These are phyloP conservation scores for Suricata suricatta DNA, from an alignment of 2,113 vertebrate genomes.

Conservation along the genomic window DNA sequence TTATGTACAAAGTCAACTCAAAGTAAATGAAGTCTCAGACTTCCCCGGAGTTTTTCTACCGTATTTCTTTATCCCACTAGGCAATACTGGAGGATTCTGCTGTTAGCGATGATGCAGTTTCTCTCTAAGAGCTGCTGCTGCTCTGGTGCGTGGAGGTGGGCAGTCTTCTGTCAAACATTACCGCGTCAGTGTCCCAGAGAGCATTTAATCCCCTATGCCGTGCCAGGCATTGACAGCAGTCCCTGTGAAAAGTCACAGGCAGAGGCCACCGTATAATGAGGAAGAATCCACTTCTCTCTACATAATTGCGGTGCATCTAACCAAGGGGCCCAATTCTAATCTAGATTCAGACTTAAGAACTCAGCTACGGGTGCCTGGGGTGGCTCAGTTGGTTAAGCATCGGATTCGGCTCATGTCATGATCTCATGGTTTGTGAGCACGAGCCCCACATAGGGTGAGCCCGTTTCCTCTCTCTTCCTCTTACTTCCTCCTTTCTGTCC, in stretches of 20 bases:
- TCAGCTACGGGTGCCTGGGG: no score
- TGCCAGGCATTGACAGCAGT: neutral
- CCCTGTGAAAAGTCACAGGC: neutral
- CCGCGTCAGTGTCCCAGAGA: no score
- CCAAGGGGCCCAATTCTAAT: neutral
- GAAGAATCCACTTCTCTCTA: neutral
- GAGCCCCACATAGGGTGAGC: no score
- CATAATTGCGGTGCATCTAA: neutral
- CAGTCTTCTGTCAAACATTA: neutral
- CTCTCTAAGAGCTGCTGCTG: rapidly evolving
- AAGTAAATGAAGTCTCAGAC: neutral
- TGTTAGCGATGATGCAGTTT: neutral
- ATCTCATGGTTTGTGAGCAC: no score
- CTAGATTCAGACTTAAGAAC: neutral
- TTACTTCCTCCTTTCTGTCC: no score
- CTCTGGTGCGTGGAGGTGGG: neutral
- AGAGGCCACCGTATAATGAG: neutral
- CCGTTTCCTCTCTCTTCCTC: no score
- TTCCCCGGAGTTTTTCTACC: neutral
- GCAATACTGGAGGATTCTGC: neutral
- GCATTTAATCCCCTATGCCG: rapidly evolving
- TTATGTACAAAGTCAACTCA: neutral
- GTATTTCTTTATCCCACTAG: no score
- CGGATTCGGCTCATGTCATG: no score
- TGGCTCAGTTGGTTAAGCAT: no score